Base-by-base conservation (phyloP, 1,140 invertebrate genomes). In the Trichogramma pretiosum region DNA sequence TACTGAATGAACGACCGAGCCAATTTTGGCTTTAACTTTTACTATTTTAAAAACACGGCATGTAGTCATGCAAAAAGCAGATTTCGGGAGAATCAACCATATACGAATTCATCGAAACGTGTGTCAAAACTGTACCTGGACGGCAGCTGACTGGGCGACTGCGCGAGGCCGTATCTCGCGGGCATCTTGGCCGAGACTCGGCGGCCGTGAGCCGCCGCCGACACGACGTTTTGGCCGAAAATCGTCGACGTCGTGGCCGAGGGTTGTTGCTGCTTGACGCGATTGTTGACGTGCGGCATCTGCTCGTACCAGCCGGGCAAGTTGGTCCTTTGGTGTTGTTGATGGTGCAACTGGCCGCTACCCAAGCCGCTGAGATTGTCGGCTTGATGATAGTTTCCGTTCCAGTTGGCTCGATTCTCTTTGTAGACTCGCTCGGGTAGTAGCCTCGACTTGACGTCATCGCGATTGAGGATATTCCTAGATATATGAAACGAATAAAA, bases 401-500 rank as follows among this genome's bases (percentile, higher is more conserved):
- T 75, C 63, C 71, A 68, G 53, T 72, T 72, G 22, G 67, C 56
- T 57, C 70, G 68, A 57, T 73, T 73, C 53, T 77, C 74, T 57
- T 76, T 76, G 52, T 65, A 67, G 10, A 67, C 45, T 32, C 64
- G 59, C 43, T 70, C 64, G 4, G 63, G 58, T 17, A 63, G 44
- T 11, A 68, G 56, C 45, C 62, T 65, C 16, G 58, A 44, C 28
- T 59, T 61, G 11, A 55, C 48, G 30, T 64, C 63, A 8, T 67
- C 64, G 3, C 39, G 16, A 3, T 52, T 47, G 11, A 52, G 3
- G 17, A 52, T 52, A n/a, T 26, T 32, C 17, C 50, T 51, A 26
- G 11, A 44, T 22, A 3, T 18, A 21, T 23, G n/a, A n/a, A n/a
- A n/a, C n/a, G n/a, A n/a, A n/a, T n/a, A n/a, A n/a, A n/a, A n/a